Conservation (phyloP, 2,113 vertebrate genomes). For the Notarius quadriscutis region DNA sequence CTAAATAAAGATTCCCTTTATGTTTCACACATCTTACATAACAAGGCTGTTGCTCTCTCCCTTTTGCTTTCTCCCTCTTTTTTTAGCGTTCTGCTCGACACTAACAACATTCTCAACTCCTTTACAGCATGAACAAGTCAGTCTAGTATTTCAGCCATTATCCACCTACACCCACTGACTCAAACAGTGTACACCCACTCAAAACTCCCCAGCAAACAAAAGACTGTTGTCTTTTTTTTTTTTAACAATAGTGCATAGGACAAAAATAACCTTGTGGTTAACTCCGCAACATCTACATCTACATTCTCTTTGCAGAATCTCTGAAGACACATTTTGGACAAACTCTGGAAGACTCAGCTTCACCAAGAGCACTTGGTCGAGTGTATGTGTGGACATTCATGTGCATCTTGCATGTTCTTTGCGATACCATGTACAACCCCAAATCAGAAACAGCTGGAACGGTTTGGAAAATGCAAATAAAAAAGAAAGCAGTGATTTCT, state of each 20-base stretch:
- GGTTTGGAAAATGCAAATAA: too few relatives aligned
- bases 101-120: constrained; percentile 1
- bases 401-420: background rate
- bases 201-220: background rate
- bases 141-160: background rate
- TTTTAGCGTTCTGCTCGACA: constrained; percentile 8
- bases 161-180: background rate
- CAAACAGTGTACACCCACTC: background rate
- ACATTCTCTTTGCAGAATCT: background rate
- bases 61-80: constrained; percentile 18
- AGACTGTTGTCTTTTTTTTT: background rate
- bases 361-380: background rate
- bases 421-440: background rate
- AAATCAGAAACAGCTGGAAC: too few relatives aligned
- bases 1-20: constrained; percentile 48
- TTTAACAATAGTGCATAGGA: background rate
- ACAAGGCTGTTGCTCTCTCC: constrained; percentile 31
- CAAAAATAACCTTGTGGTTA: background rate
- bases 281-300: background rate
- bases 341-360: background rate
- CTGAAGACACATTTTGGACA: background rate
- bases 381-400: background rate
- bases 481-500: too few relatives aligned
- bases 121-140: background rate
- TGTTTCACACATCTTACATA: constrained; percentile 54